phyloP scores from a whole-genome alignment of 1,140 invertebrate species.

The Cyclargus thomasi region DNA sequence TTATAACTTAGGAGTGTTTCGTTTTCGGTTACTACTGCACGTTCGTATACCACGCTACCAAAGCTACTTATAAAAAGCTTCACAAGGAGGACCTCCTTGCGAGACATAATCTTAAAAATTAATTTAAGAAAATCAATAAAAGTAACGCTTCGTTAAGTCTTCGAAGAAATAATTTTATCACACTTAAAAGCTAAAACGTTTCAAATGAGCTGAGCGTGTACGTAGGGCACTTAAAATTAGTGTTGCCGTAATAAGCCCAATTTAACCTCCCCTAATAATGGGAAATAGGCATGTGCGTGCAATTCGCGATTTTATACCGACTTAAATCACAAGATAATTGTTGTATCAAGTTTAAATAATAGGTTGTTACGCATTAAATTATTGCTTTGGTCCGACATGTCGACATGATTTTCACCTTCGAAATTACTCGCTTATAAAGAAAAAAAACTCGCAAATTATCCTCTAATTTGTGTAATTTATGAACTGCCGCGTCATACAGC shows the following conservation, averaged over 20 bases:
- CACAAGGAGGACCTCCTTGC: not conserved
- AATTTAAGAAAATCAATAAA: too few species aligned
- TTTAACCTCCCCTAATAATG: slow-evolving; percentile 22
- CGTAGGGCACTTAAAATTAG: not conserved
- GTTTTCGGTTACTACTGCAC: too few species aligned
- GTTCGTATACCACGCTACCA: too few species aligned
- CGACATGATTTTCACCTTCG: slow-evolving; percentile 32
- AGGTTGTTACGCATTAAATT: slow-evolving; percentile 24
- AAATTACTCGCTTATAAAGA: slow-evolving; percentile 15
- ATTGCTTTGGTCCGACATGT: slow-evolving; percentile 27
- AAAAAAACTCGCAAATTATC: slow-evolving; percentile 17
- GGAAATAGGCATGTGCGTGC: slow-evolving; percentile 27
- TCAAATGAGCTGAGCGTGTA: not conserved
- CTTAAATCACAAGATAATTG: slow-evolving; percentile 33
- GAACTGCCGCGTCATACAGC: not conserved
- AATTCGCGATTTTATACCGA: slow-evolving; percentile 32
- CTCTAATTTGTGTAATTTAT: slow-evolving; percentile 7
- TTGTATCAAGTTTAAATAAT: slow-evolving; percentile 36
- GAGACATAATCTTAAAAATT: too few species aligned
- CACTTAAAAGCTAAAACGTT: not conserved
- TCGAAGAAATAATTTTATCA: not conserved
- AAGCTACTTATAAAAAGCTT: too few species aligned
- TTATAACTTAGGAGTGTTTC: not conserved
- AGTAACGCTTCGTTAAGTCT: not conserved
- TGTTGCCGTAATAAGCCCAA: slow-evolving; percentile 15